Conservation (phyloP, 2,888 invertebrate species). For the Halictus ligatus region DNA sequence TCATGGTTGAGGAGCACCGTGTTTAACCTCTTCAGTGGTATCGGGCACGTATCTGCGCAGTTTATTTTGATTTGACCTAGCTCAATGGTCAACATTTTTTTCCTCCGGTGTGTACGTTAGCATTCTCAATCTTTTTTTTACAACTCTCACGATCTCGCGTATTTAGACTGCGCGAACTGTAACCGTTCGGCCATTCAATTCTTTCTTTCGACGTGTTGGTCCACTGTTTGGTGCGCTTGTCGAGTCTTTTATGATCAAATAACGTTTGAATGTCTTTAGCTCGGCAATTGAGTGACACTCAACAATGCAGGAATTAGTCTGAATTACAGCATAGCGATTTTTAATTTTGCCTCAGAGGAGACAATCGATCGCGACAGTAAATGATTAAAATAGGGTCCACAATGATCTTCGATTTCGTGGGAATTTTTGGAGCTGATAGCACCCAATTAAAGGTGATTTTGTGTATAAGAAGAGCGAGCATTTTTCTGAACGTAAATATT, state of each 20-base stretch:
- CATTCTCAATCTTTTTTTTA: not conserved
- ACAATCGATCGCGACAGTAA: too few species aligned
- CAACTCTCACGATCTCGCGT: not conserved
- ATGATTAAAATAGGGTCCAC: too few species aligned
- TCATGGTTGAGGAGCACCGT: not conserved
- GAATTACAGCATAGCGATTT: too few species aligned
- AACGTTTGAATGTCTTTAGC: not conserved
- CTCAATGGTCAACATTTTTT: not conserved
- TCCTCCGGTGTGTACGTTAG: not conserved
- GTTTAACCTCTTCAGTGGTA: not conserved
- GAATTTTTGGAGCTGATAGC: too few species aligned
- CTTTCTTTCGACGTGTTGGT: not conserved
- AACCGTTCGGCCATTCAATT: not conserved
- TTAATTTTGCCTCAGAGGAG: too few species aligned
- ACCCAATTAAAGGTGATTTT: not conserved
- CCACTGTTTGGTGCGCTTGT: not conserved
- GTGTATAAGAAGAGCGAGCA: not conserved
- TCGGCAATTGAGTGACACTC: too few species aligned
- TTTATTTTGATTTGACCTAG: conserved; percentile 1
- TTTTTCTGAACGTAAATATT: not conserved
- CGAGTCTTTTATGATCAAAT: not conserved
- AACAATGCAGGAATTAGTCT: too few species aligned
- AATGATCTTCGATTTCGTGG: too few species aligned
- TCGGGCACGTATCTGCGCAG: not conserved
- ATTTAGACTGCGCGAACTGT: not conserved